These are phyloP conservation scores for Menidia beryllina DNA, from an alignment of 2,113 vertebrate species.

Conservation along the genomic window DNA sequence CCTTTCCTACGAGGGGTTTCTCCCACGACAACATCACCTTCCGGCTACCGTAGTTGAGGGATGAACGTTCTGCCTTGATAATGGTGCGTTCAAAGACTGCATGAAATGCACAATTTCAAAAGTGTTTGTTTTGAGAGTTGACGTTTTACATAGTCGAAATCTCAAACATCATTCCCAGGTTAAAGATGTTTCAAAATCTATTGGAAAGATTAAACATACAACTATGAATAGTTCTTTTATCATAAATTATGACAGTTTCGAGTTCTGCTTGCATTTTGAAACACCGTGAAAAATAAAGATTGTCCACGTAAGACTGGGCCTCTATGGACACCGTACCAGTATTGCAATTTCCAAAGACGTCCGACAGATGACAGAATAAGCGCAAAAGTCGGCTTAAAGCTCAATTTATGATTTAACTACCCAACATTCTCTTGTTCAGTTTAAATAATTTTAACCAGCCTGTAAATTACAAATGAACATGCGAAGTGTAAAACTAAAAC, in stretches of 20 bases:
- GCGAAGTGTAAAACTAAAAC: neutral
- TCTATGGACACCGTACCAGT: conserved; percentile 35
- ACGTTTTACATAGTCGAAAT: neutral
- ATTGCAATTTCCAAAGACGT: neutral
- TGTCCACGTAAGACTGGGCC: neutral
- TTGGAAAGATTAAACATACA: no score
- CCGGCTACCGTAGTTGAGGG: conserved; percentile 51
- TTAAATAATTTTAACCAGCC: neutral
- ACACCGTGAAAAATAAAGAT: conserved; percentile 25
- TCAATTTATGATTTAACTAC: neutral
- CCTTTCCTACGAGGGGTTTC: conserved; percentile 20
- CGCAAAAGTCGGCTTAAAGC: neutral
- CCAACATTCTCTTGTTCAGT: neutral
- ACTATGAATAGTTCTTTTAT: neutral
- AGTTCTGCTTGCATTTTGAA: fast-evolving
- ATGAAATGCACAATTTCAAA: neutral
- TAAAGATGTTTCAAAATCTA: no score
- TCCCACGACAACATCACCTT: neutral
- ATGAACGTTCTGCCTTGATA: neutral
- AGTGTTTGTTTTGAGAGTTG: neutral
- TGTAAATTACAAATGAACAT: neutral
- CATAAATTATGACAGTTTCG: neutral
- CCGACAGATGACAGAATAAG: conserved; percentile 51
- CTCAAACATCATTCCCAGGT: no score
- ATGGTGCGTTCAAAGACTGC: conserved; percentile 19